A percentile compares a stretch with the other conserved stretches of the same genome.
Conservation (phyloP, 2,113 vertebrate genomes). For the Caracal caracal region DNA sequence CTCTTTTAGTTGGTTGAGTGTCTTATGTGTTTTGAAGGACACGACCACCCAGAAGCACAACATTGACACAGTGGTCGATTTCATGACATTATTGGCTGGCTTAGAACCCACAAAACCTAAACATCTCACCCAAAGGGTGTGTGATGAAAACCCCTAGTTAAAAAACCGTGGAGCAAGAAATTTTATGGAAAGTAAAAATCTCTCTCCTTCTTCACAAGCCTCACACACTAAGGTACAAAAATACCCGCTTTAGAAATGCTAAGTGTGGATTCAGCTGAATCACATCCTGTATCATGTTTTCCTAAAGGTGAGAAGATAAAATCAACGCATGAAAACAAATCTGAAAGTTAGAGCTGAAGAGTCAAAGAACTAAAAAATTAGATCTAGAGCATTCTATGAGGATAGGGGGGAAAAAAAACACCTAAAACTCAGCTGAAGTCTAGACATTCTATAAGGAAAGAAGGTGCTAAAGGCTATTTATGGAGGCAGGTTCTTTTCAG, state of each 20-base stretch:
- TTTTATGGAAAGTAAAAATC: neutral
- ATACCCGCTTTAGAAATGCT: neutral
- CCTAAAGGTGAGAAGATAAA: neutral
- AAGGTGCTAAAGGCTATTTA: neutral
- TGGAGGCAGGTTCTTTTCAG: neutral
- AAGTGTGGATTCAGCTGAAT: slow-evolving; percentile 22
- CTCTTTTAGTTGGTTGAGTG: slow-evolving; percentile 93
- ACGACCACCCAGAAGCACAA: slow-evolving; percentile 83
- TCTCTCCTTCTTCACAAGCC: slow-evolving; percentile 35
- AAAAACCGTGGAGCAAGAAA: slow-evolving; percentile 53
- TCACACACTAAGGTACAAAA: neutral
- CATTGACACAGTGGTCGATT: slow-evolving; percentile 92
- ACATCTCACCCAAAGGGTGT: neutral
- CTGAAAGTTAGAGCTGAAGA: neutral
- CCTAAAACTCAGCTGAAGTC: neutral
- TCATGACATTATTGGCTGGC: slow-evolving; percentile 96
- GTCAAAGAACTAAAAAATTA: slow-evolving; percentile 7
- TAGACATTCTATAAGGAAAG: neutral
- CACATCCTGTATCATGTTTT: neutral
- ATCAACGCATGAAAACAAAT: slow-evolving; percentile 28
- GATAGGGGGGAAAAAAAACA: neutral
- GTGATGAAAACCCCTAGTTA: neutral
- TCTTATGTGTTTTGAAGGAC: slow-evolving; percentile 90
- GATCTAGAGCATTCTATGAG: neutral
- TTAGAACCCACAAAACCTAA: slow-evolving; percentile 85